Conservation (phyloP, 2,888 invertebrate genomes). For the Pristionchus maxplancki region DNA sequence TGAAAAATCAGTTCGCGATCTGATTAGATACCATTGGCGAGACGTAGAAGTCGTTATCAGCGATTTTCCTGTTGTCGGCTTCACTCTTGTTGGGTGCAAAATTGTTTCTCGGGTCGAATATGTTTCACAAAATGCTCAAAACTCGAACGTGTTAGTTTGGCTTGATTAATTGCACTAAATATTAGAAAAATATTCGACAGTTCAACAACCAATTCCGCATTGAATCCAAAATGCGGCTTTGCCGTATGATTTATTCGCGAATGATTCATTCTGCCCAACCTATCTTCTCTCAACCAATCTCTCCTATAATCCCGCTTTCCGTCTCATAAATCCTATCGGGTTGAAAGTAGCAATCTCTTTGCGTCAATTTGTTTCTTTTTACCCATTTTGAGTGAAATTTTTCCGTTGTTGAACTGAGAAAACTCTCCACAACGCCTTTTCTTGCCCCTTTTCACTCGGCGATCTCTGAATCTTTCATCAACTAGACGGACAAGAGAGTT, state of each 20-base stretch:
- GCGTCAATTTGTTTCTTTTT: background rate
- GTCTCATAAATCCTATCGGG: background rate
- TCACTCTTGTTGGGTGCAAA: background rate
- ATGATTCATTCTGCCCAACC: background rate
- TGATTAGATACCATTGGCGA: background rate
- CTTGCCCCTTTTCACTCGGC: background rate
- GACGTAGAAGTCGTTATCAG: background rate
- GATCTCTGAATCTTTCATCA: constrained; percentile 26
- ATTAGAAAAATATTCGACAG: too few species aligned
- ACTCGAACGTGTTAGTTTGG: background rate
- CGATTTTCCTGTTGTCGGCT: background rate
- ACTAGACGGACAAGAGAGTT: constrained; percentile 3
- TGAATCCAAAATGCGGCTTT: background rate
- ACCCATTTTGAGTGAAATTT: background rate
- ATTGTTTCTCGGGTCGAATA: background rate
- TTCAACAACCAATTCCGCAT: too few species aligned
- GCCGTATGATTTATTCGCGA: background rate
- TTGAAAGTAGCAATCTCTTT: background rate
- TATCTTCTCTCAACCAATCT: background rate
- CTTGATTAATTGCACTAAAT: background rate
- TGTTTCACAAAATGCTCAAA: background rate
- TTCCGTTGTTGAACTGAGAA: background rate
- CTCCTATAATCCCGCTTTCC: background rate
- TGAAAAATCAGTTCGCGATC: background rate
- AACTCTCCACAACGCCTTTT: background rate